phyloP scores from a whole-genome alignment of 2,888 invertebrate species.

The Antheraea yamamai region DNA sequence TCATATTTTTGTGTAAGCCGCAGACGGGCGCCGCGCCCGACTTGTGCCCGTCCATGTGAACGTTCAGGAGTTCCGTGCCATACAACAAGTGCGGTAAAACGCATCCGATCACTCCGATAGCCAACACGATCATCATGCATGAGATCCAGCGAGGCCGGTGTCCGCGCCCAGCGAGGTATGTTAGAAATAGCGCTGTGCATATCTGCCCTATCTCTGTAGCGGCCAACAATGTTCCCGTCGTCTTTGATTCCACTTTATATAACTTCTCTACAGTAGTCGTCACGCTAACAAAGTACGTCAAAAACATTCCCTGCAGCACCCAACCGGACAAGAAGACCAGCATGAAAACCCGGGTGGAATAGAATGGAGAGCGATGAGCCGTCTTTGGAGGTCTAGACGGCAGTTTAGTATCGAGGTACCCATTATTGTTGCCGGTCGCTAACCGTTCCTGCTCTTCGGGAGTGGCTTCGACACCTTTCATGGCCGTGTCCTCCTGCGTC shows the following conservation, averaged over 20 bases:
- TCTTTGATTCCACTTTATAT: constrained; percentile 95
- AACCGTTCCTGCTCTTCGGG: constrained; percentile 77
- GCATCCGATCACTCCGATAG: constrained; percentile 92
- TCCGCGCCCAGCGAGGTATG: constrained; percentile 95
- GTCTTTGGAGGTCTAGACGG: constrained; percentile 80
- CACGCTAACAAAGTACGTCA: constrained; percentile 96
- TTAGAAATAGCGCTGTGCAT: constrained; percentile 92
- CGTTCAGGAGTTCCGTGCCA: constrained; percentile 86
- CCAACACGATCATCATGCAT: constrained; percentile 94
- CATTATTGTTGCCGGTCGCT: constrained; percentile 85
- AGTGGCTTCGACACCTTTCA: constrained; percentile 78
- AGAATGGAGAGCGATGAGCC: constrained; percentile 85
- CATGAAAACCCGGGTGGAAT: constrained; percentile 94
- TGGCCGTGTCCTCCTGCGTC: constrained; percentile 68
- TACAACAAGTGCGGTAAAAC: constrained; percentile 94
- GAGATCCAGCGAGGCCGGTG: constrained; percentile 97
- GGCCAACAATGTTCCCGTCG: constrained; percentile 93
- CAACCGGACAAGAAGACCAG: constrained; percentile 93
- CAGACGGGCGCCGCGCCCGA: constrained; percentile 67
- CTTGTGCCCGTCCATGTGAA: constrained; percentile 61
- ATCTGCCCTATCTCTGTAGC: constrained; percentile 97
- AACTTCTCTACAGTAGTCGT: constrained; percentile 96
- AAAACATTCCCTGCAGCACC: constrained; percentile 95
- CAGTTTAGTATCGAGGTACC: constrained; percentile 88
- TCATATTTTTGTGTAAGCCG: constrained; percentile 48